Evolutionary conservation across 2,888 invertebrate species (phyloP).

Genomic region (Lucinisca nassula): DNA sequence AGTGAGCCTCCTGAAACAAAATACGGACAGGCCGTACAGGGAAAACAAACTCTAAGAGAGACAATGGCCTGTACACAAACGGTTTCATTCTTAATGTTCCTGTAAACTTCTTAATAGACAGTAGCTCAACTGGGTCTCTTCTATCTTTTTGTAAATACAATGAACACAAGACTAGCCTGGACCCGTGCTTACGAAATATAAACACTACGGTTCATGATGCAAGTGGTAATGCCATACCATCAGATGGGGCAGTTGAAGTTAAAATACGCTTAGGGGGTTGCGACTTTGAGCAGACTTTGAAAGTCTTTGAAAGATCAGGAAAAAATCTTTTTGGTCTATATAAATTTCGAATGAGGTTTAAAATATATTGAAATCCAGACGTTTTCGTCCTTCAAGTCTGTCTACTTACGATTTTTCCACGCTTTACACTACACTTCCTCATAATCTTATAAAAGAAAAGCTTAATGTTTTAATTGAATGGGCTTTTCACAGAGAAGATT

Average conservation of each 20-base stretch:
- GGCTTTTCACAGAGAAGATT: too few relatives aligned
- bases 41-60: neutral
- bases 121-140: constrained; percentile 33
- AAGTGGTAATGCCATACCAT: constrained; percentile 26
- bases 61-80: constrained; percentile 46
- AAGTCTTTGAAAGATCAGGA: too few relatives aligned
- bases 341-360: too few relatives aligned
- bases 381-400: too few relatives aligned
- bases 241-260: constrained; percentile 15
- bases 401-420: too few relatives aligned
- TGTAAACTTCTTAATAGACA: constrained; percentile 34
- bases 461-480: too few relatives aligned
- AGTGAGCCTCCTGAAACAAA: neutral
- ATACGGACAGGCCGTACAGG: neutral
- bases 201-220: constrained; percentile 23
- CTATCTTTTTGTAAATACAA: constrained; percentile 17
- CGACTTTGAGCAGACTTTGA: neutral
- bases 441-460: too few relatives aligned
- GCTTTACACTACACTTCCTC: too few relatives aligned
- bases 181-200: neutral
- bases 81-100: neutral
- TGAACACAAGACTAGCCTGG: neutral
- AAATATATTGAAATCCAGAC: too few relatives aligned
- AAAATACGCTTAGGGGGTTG: constrained; percentile 1
- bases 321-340: too few relatives aligned